Percentiles rank a stretch among this genome's conserved stretches.
Evolutionary conservation across 2,113 vertebrate genomes (phyloP).

Genomic region (Indicator indicator): DNA sequence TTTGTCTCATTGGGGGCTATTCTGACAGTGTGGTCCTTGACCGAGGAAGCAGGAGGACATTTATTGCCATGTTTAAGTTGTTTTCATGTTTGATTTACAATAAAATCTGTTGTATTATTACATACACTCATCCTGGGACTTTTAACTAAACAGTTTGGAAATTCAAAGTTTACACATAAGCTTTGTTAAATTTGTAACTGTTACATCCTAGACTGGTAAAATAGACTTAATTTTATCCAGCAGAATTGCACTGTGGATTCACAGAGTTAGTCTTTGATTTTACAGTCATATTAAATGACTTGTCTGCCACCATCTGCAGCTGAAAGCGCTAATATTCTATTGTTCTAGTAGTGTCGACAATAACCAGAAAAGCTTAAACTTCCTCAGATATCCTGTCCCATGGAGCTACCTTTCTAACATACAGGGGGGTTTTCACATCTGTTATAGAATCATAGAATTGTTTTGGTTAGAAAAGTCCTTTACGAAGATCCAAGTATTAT

Average conservation of each 20-base stretch:
- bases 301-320: not conserved
- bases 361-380: constrained; percentile 14
- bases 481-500: too few relatives aligned
- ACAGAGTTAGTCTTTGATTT: not conserved
- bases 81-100: not conserved
- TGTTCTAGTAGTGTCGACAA: constrained; percentile 17
- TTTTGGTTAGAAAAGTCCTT: too few relatives aligned
- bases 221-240: not conserved
- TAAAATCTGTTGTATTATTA: not conserved
- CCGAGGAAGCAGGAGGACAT: not conserved
- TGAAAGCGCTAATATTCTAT: constrained; percentile 8
- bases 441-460: not conserved
- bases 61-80: not conserved
- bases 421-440: not conserved
- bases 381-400: not conserved
- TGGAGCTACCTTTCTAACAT: not conserved
- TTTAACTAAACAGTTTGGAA: not conserved
- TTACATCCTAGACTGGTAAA: not conserved
- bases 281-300: not conserved
- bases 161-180: not conserved
- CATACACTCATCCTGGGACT: not conserved
- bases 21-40: not conserved
- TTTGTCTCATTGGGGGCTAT: not conserved
- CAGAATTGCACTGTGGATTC: not conserved
- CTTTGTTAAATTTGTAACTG: not conserved